Base-by-base conservation (phyloP, 2,888 invertebrate species). In the Leptura quadrifasciata region DNA sequence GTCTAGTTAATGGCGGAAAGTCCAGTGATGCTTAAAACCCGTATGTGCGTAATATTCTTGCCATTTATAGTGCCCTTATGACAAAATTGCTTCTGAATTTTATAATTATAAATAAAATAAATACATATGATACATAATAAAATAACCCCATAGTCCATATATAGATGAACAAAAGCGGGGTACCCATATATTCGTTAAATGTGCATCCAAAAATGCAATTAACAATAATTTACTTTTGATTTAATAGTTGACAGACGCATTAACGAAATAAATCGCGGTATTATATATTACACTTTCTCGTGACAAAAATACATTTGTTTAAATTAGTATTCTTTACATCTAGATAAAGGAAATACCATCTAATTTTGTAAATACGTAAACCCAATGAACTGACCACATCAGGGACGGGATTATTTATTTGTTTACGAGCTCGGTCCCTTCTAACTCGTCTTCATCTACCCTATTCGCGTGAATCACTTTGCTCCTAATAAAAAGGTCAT, bases 321-420 rank as follows among this genome's bases (percentile, higher is more conserved):
- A 31, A 47, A 31, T 27, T 12, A 18, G 17, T 31, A 31, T 24
- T 20, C 27, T 72, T 17, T 72, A 57, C 73, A 57, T 65, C 57
- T 15, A 73, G 73, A 73, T 73, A 67, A 73, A 67, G 35, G 58
- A 73, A 60, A 73, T 18, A 21, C 63, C 61, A 67, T 67, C 70
- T 81, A 80, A 81, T 80, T 81, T 80, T 78, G 78, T 64, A 72
- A 74, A 76, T 76, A 76, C 70, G 73, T 73, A 76, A 81, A 80
- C 76, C 78, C 77, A 77, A 76, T 80, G 78, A 78, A 79, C 76
- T 80, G 80, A 73, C 82, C 81, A 80, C 81, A 79, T 80, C 77
- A 67, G 80, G 80, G 80, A 75, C 77, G 76, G 80, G 80, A 79
- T 82, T 84, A 84, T 84, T 84, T 84, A 83, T 84, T 83, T 84